Evolutionary conservation across 2,888 invertebrate species (phyloP).

Genomic region (Chymomyza caudatula): DNA sequence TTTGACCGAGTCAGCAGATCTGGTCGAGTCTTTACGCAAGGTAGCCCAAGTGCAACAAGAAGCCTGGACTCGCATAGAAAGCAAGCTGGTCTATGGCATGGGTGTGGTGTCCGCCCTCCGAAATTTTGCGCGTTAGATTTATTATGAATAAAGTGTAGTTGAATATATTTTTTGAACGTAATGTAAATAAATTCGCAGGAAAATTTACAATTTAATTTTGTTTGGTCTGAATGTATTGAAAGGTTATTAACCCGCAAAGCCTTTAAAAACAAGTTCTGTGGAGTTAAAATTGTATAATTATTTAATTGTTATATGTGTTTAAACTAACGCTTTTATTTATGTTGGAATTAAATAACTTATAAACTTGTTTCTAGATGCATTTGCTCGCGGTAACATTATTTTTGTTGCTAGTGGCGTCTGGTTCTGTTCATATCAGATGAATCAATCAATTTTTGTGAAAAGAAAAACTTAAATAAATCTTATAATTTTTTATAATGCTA

Average conservation of each 20-base stretch:
- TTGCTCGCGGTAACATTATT: slow-evolving; percentile 25
- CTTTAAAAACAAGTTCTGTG: slow-evolving; percentile 2
- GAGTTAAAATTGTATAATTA: slow-evolving; percentile 64
- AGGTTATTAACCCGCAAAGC: neutral
- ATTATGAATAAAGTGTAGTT: slow-evolving; percentile 6
- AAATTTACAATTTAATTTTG: slow-evolving; percentile 3
- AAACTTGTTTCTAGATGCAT: slow-evolving; percentile 59
- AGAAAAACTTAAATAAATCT: neutral
- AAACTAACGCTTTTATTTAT: slow-evolving; percentile 69
- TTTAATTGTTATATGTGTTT: slow-evolving; percentile 68
- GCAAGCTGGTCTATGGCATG: slow-evolving; percentile 85
- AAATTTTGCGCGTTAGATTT: slow-evolving; percentile 78
- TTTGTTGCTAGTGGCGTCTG: slow-evolving; percentile 59
- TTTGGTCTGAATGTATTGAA: neutral
- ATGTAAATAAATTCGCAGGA: slow-evolving; percentile 29
- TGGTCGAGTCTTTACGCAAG: slow-evolving; percentile 80
- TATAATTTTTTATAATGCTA: neutral
- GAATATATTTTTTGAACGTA: slow-evolving; percentile 27
- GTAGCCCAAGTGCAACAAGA: slow-evolving; percentile 81
- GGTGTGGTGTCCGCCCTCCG: slow-evolving; percentile 87
- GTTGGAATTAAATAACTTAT: slow-evolving; percentile 70
- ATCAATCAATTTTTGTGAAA: neutral
- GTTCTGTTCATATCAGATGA: slow-evolving; percentile 1
- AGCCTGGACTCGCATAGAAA: slow-evolving; percentile 84
- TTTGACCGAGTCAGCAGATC: slow-evolving; percentile 80